phyloP scores from a whole-genome alignment of 2,113 vertebrate species.

The Ardeotis arabs region DNA sequence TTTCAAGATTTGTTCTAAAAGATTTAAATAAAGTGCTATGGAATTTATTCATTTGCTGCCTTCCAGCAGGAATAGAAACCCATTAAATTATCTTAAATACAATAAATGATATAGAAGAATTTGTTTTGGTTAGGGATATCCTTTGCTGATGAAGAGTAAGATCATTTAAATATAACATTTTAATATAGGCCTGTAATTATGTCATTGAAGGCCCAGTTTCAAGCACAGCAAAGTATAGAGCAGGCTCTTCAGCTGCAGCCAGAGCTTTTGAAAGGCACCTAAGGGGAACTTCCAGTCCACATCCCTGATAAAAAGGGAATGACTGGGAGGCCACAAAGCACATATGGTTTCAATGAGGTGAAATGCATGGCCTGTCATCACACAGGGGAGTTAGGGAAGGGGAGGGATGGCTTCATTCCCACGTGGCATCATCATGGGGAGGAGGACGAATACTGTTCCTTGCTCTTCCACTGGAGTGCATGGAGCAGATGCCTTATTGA shows the following conservation, averaged over 20 bases:
- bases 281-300: background rate
- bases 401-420: background rate
- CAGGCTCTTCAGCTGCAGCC: background rate
- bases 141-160: slow-evolving; percentile 56
- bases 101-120: slow-evolving; percentile 54
- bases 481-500: background rate
- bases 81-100: slow-evolving; percentile 67
- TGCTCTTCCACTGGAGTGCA: background rate
- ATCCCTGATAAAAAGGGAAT: background rate
- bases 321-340: accelerated
- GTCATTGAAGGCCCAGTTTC: slow-evolving; percentile 16
- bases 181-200: slow-evolving; percentile 53
- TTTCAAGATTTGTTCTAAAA: slow-evolving; percentile 75
- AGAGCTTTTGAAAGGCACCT: background rate
- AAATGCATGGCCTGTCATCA: accelerated
- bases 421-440: background rate
- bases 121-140: slow-evolving; percentile 60
- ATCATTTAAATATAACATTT: slow-evolving; percentile 49
- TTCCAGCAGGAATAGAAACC: slow-evolving; percentile 43
- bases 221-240: background rate
- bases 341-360: background rate
- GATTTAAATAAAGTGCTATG: slow-evolving; percentile 76
- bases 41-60: slow-evolving; percentile 68
- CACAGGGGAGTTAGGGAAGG: background rate
- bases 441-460: background rate